Base-by-base conservation (phyloP, 2,888 invertebrate species). In the Abrostola tripartita region DNA sequence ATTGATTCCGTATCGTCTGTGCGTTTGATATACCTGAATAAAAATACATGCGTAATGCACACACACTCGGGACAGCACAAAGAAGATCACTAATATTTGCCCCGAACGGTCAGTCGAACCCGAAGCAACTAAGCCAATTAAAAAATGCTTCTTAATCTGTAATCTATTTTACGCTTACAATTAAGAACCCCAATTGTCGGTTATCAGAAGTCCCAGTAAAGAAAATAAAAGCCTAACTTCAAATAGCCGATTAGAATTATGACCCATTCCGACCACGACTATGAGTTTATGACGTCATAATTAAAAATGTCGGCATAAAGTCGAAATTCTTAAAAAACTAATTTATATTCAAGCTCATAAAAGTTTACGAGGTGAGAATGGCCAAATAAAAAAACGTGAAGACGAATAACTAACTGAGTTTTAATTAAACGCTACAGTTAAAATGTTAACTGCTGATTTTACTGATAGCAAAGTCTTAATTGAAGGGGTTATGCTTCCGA, bases 321-420 rank as follows among this genome's bases (percentile, higher is more conserved):
- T 63, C 37, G 52, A 52, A 62, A 63, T 64, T 68, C 58, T 71
- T 60, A 52, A 65, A 60, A 69, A 76, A 76, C 71, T 71, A 76
- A 78, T 79, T 79, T 78, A 74, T 79, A 78, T 79, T 73, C 67
- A 54, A 37, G 24, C 50, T 41, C 64, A 64, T 79, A 77, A 79
- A 78, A 62, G 36, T 68, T 78, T 79, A 79, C 66, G 78, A 79
- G 77, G 79, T 79, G 71, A 41, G 52, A 71, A 78, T 47, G 50
- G 60, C 10, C 41, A n/a, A 70, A 65, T 72, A 75, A 75, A 74
- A 69, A 71, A 75, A 64, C 10, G 71, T 61, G 60, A 74, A 60
- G 53, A 51, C 56, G 38, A 68, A 47, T 58, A 70, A 51, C 14
- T 50, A 57, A 58, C 41, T 52, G 44, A 41, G 47, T 72, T 65